A percentile compares a stretch with the other conserved stretches of the same genome.
phyloP scores from a whole-genome alignment of 1,140 invertebrate species.

The Zaprionus davidi region DNA sequence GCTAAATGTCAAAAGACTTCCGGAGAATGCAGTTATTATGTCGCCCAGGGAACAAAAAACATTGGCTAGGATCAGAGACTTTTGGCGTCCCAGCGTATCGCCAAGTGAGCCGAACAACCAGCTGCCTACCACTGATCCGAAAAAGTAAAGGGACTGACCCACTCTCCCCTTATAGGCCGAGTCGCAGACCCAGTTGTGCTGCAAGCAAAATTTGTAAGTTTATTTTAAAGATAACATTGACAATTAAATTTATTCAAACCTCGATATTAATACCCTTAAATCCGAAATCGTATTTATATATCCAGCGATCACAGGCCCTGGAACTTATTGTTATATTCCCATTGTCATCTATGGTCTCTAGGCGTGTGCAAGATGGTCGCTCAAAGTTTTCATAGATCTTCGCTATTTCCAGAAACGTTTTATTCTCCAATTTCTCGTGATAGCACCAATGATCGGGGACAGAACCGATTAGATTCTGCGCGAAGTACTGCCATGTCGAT shows the following conservation, averaged over 20 bases:
- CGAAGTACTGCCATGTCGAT: slow-evolving; percentile 85
- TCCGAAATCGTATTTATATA: slow-evolving; percentile 84
- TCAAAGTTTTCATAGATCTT: slow-evolving; percentile 55
- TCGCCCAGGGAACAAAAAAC: slow-evolving; percentile 85
- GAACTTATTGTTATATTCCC: slow-evolving; percentile 53
- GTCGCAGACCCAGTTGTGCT: slow-evolving; percentile 87
- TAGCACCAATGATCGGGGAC: slow-evolving; percentile 85
- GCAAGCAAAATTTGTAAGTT: slow-evolving; percentile 36
- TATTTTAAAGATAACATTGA: not conserved
- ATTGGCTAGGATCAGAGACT: slow-evolving; percentile 85
- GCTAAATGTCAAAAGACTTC: slow-evolving; percentile 83
- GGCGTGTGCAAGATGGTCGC: slow-evolving; percentile 64
- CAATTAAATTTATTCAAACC: slow-evolving; percentile 62
- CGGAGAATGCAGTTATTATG: slow-evolving; percentile 85
- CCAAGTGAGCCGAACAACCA: slow-evolving; percentile 86
- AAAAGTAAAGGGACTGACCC: slow-evolving; percentile 86
- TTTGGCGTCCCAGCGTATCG: slow-evolving; percentile 86
- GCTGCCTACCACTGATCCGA: slow-evolving; percentile 86
- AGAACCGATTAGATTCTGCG: slow-evolving; percentile 85
- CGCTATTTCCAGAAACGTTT: slow-evolving; percentile 52
- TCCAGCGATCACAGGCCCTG: slow-evolving; percentile 84
- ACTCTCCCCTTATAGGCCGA: slow-evolving; percentile 85
- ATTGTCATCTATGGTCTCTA: slow-evolving; percentile 29
- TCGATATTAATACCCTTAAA: slow-evolving; percentile 86
- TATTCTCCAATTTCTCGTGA: slow-evolving; percentile 67